These are phyloP conservation scores for Myotis pilosus DNA, from an alignment of 2,797 vertebrate species.

Conservation along the genomic window DNA sequence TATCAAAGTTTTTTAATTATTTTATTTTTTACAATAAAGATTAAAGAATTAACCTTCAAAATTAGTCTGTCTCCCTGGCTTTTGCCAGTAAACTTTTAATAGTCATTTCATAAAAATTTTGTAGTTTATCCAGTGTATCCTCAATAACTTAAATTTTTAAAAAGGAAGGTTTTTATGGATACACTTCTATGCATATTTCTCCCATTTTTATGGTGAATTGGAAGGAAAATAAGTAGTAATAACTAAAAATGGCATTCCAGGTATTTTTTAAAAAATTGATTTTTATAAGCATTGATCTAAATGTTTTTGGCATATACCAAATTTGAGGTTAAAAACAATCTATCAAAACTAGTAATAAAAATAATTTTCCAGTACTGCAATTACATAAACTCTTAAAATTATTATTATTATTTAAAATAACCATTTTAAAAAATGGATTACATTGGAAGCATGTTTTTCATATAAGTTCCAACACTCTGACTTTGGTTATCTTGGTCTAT, in stretches of 20 bases:
- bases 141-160: slow-evolving; percentile 65
- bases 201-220: slow-evolving; percentile 41
- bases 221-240: slow-evolving; percentile 48
- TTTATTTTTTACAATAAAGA: slow-evolving; percentile 66
- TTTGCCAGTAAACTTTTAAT: slow-evolving; percentile 50
- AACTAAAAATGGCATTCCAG: slow-evolving; percentile 69
- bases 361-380: slow-evolving; percentile 53
- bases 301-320: slow-evolving; percentile 69
- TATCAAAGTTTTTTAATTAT: slow-evolving; percentile 54
- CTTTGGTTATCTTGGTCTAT: slow-evolving; percentile 55
- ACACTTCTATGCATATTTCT: slow-evolving; percentile 34
- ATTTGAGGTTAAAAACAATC: slow-evolving; percentile 75
- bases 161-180: slow-evolving; percentile 38
- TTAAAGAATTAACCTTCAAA: slow-evolving; percentile 53
- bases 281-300: slow-evolving; percentile 49
- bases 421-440: slow-evolving; percentile 62
- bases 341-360: slow-evolving; percentile 74
- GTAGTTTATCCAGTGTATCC: slow-evolving; percentile 70
- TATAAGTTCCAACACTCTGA: slow-evolving; percentile 37
- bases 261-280: slow-evolving; percentile 39
- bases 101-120: slow-evolving; percentile 54
- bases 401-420: slow-evolving; percentile 55
- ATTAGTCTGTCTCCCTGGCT: slow-evolving; percentile 6
- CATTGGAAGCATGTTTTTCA: slow-evolving; percentile 61
- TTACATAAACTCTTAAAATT: slow-evolving; percentile 65